Evolutionary conservation across 2,888 invertebrate species (phyloP), one percentile per base, ranked within the genome.

Genomic region (Philonicus albiceps): DNA sequence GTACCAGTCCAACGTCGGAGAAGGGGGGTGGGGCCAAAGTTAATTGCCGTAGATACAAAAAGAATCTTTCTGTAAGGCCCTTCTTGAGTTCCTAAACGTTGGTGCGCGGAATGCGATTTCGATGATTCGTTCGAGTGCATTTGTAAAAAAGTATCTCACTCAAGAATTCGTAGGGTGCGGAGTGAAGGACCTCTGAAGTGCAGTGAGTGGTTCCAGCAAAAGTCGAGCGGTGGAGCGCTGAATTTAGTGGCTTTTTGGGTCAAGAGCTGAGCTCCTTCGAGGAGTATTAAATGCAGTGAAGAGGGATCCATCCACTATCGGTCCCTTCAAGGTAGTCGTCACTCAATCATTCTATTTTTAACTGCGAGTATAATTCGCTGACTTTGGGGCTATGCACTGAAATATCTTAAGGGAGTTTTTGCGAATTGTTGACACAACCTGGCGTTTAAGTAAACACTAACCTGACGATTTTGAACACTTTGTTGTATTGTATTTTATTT

Each of bases 161-260:
- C 49, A 27, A 27, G 30, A 27, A 49, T 76, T 40, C 5, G 43
- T 16, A 30, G 49, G 30, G 64, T 43, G 19, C 22, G 37, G 30
- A 81, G 55, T 55, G 64, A 81, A 55, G 55, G 22, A 81, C 55
- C 81, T 81, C 53, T 81, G 81, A 81, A 81, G 81, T 81, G 81
- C 55, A 81, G 27, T 80, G 53, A 49, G 53, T 49, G 49, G 7
- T 22, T 16, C 80, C n/a, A 19, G 13, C 11, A 31, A 49, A 43
- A 72, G 19, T 7, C 73, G 27, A 22, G 19, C 22, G 30, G 30
- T 13, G 78, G 55, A 22, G 19, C 22, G 37, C 55, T 81, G 81
- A 81, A 55, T 55, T 81, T 81, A 55, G n/a, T 64, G 81, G 1
- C 11, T n/a, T 81, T 81, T 81, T 81, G 81, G 81, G 81, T 81